These are phyloP conservation scores for Pangasius macronema DNA, from an alignment of 2,797 vertebrate genomes.

Conservation along the genomic window DNA sequence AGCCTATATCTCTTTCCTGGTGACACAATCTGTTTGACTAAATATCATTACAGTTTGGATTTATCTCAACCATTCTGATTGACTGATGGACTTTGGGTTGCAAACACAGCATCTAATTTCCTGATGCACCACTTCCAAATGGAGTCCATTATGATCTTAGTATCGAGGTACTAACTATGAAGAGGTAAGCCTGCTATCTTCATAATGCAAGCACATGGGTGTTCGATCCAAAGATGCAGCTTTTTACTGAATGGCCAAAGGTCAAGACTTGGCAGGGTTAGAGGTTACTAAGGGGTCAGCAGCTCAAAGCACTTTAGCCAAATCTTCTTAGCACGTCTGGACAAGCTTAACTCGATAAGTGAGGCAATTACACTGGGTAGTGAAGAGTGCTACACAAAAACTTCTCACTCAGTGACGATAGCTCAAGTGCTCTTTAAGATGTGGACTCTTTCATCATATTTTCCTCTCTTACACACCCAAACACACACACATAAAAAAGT, in stretches of 20 bases:
- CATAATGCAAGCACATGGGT: slow-evolving; percentile 25
- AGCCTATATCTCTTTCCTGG: background rate
- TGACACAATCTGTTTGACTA: background rate
- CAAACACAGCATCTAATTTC: slow-evolving; percentile 8
- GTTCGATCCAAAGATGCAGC: slow-evolving; percentile 33
- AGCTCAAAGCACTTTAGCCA: slow-evolving; percentile 31
- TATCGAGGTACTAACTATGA: background rate
- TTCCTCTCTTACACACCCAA: slow-evolving; percentile 1
- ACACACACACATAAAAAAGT: background rate
- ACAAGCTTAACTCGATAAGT: slow-evolving; percentile 63
- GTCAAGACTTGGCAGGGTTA: slow-evolving; percentile 39
- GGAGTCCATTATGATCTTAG: slow-evolving; percentile 24
- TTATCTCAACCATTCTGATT: slow-evolving; percentile 16
- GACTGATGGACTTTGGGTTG: background rate
- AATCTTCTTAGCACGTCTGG: slow-evolving; percentile 36
- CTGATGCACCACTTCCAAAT: slow-evolving; percentile 15
- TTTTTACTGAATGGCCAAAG: slow-evolving; percentile 48
- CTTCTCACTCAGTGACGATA: slow-evolving; percentile 67
- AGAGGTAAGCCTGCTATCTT: slow-evolving; percentile 38
- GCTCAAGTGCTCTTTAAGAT: slow-evolving; percentile 58
- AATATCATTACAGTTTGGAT: background rate
- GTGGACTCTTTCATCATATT: slow-evolving; percentile 22
- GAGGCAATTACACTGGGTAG: slow-evolving; percentile 65
- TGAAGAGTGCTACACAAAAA: slow-evolving; percentile 66
- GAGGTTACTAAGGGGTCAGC: slow-evolving; percentile 29